A percentile compares a stretch with the other conserved stretches of the same genome.
These are phyloP conservation scores for Dryoscopus gambensis DNA, from an alignment of 2,113 vertebrate species.

Conservation along the genomic window DNA sequence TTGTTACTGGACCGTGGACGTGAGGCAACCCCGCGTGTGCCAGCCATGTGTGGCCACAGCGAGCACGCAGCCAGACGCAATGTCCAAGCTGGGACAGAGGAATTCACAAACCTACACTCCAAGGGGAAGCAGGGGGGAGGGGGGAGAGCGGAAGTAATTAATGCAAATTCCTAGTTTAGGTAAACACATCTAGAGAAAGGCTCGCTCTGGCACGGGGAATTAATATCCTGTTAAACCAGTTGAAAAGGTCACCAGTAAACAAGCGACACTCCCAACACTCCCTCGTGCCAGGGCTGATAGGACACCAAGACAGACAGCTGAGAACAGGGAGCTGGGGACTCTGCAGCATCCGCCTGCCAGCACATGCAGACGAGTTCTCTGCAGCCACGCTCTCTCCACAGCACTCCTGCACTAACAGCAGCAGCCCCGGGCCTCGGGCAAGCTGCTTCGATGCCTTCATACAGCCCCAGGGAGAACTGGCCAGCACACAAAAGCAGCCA, in stretches of 20 bases:
- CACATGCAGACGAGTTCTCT: accelerated
- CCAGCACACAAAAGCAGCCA: not conserved
- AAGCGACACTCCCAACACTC: constrained; percentile 14
- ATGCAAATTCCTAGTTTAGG: constrained; percentile 15
- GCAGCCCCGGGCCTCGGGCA: not conserved
- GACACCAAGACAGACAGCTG: not conserved
- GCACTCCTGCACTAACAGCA: not conserved
- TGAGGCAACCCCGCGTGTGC: accelerated
- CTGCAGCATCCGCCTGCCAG: not conserved
- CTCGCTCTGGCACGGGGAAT: not conserved
- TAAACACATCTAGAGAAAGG: constrained; percentile 37
- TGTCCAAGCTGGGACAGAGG: not conserved
- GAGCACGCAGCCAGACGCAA: not conserved
- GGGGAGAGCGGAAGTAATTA: not conserved
- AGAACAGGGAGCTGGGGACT: not conserved
- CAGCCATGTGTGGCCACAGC: not conserved
- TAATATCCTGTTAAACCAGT: constrained; percentile 44
- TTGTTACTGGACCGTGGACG: accelerated
- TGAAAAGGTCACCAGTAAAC: constrained; percentile 38
- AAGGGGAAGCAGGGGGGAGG: not conserved
- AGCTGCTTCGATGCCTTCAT: not conserved
- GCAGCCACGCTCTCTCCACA: not conserved
- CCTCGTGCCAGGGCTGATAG: not conserved
- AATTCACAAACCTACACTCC: not conserved
- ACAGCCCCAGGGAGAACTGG: too few species aligned